Evolutionary conservation across 1,140 invertebrate genomes (phyloP).

Genomic region (Leptinotarsa texana): DNA sequence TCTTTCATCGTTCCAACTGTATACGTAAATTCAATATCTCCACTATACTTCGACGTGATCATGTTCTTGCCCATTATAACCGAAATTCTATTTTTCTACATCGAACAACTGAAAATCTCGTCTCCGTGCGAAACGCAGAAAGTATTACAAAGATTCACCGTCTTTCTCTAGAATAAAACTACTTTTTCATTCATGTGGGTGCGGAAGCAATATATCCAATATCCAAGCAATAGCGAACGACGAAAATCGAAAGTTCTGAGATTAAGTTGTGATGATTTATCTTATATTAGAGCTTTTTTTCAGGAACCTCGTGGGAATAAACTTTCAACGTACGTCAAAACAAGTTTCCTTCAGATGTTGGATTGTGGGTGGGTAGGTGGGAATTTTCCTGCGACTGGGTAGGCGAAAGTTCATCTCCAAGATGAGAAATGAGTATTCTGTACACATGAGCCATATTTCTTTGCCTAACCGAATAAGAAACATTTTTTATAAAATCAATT

Average conservation of each 20-base stretch:
- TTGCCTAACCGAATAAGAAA: too few species aligned
- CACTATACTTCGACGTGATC: too few species aligned
- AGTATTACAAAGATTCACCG: background rate
- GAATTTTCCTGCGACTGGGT: background rate
- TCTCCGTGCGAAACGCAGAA: background rate
- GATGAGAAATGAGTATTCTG: too few species aligned
- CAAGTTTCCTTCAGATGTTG: slow-evolving; percentile 1
- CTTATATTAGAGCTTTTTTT: slow-evolving; percentile 25
- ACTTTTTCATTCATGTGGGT: slow-evolving; percentile 4
- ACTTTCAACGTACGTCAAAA: slow-evolving; percentile 19
- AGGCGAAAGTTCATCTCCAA: background rate
- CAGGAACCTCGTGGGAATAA: slow-evolving; percentile 15
- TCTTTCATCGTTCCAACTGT: too few species aligned
- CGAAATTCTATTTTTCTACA: background rate
- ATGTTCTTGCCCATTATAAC: background rate
- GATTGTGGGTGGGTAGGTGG: background rate
- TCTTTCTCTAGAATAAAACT: slow-evolving; percentile 5
- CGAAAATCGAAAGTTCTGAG: slow-evolving; percentile 18
- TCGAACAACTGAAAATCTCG: background rate
- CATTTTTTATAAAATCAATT: too few species aligned
- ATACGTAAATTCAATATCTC: too few species aligned
- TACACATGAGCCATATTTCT: too few species aligned
- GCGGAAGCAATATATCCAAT: background rate
- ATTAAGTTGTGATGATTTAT: slow-evolving; percentile 28
- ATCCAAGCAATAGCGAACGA: slow-evolving; percentile 8